Conservation (phyloP, 1,140 invertebrate genomes). For the Nautilus pompilius region DNA sequence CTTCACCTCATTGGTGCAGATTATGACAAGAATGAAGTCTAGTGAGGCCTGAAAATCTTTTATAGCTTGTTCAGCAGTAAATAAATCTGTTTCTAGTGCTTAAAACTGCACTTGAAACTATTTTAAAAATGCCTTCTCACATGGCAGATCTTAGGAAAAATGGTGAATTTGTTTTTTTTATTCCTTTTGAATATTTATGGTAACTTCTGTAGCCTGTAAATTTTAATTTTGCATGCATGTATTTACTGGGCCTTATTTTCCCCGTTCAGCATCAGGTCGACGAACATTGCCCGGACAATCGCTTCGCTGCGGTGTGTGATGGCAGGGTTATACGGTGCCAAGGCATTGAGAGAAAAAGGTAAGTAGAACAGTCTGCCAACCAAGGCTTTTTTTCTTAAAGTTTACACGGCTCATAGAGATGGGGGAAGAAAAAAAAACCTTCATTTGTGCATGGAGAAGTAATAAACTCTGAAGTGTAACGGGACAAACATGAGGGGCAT, state of each 20-base stretch:
- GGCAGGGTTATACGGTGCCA: slow-evolving; percentile 24
- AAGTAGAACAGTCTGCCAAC: no score
- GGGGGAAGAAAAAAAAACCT: not conserved
- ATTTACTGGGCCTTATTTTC: not conserved
- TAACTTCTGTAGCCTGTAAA: not conserved
- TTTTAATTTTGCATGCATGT: not conserved
- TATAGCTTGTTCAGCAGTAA: not conserved
- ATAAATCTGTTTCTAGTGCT: not conserved
- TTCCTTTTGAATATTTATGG: not conserved
- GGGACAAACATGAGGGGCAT: no score
- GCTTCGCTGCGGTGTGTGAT: slow-evolving; percentile 29
- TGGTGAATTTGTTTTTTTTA: not conserved
- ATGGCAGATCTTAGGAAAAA: not conserved
- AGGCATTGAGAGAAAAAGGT: slow-evolving; percentile 11
- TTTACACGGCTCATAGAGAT: not conserved
- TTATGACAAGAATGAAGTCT: slow-evolving; percentile 16
- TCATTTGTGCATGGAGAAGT: not conserved
- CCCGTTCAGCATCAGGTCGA: slow-evolving; percentile 27
- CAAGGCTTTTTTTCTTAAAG: not conserved
- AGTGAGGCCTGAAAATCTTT: slow-evolving; percentile 13
- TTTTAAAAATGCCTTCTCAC: not conserved
- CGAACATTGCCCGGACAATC: slow-evolving; percentile 35
- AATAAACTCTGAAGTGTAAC: not conserved
- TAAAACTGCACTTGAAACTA: not conserved
- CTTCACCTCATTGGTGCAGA: slow-evolving; percentile 10